phyloP scores from a whole-genome alignment of 2,113 vertebrate genomes.

The Entelurus aequoreus region DNA sequence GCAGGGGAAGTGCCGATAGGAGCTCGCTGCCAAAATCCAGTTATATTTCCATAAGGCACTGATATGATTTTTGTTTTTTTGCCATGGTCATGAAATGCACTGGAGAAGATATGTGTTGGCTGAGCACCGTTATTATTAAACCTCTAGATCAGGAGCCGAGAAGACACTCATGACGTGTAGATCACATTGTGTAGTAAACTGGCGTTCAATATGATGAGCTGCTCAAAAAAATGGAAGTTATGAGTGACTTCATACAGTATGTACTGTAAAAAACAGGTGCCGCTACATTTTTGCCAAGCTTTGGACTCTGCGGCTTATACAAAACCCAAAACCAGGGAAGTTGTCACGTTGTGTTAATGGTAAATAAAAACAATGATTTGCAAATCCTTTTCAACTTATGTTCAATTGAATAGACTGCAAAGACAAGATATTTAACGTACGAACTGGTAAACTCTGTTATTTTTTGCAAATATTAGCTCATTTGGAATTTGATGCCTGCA shows the following conservation, averaged over 20 bases:
- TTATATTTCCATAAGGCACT: slow-evolving; percentile 16
- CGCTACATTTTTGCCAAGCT: too few species aligned
- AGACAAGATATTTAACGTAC: too few species aligned
- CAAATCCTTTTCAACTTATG: too few species aligned
- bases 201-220: not conserved
- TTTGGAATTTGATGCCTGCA: too few species aligned
- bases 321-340: too few species aligned
- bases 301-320: too few species aligned
- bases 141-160: not conserved
- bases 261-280: too few species aligned
- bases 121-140: slow-evolving; percentile 3
- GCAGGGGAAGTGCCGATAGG: not conserved
- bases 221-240: not conserved
- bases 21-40: slow-evolving; percentile 13
- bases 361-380: too few species aligned
- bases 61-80: slow-evolving; percentile 8
- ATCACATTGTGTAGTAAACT: not conserved
- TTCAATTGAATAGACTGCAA: too few species aligned
- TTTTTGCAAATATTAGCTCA: too few species aligned
- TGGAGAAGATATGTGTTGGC: not conserved
- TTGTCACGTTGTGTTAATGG: too few species aligned
- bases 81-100: not conserved
- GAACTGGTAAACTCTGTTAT: too few species aligned
- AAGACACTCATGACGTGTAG: not conserved
- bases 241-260: not conserved